A percentile compares a stretch with the other conserved stretches of the same genome.
These are phyloP conservation scores for Nezara viridula DNA, from an alignment of 2,888 invertebrate species.

Conservation along the genomic window DNA sequence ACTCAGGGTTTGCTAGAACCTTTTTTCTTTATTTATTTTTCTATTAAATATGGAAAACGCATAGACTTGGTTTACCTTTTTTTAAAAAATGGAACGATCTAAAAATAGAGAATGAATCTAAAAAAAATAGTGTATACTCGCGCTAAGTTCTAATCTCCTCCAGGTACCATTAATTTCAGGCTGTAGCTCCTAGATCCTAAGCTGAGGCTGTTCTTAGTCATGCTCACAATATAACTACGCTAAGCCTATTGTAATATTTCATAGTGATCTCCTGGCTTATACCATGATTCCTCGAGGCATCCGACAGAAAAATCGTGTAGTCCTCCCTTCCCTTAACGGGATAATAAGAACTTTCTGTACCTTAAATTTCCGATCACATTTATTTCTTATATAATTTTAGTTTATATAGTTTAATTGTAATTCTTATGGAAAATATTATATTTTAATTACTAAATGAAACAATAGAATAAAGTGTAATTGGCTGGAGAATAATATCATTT, in stretches of 20 bases:
- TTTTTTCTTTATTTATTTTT: too few relatives aligned
- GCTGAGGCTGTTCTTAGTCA: neutral
- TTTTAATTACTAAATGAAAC: too few relatives aligned
- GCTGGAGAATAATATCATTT: too few relatives aligned
- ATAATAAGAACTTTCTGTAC: neutral
- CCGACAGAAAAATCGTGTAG: neutral
- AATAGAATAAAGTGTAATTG: too few relatives aligned
- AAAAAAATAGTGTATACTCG: neutral
- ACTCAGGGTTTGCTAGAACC: too few relatives aligned
- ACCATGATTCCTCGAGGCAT: neutral
- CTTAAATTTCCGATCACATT: neutral
- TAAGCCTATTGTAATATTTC: constrained; percentile 35
- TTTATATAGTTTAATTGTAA: too few relatives aligned
- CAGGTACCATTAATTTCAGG: neutral
- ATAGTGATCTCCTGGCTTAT: neutral
- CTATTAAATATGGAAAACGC: too few relatives aligned
- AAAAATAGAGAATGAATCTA: too few relatives aligned
- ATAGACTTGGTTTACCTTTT: too few relatives aligned
- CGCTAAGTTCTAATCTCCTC: neutral
- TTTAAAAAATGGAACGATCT: too few relatives aligned
- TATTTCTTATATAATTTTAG: too few relatives aligned
- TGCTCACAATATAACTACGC: neutral
- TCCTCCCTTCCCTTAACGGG: neutral
- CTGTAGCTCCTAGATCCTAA: neutral
- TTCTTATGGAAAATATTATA: too few relatives aligned